These are phyloP conservation scores for Chaenocephalus aceratus DNA, from an alignment of 2,113 vertebrate species.

Conservation along the genomic window DNA sequence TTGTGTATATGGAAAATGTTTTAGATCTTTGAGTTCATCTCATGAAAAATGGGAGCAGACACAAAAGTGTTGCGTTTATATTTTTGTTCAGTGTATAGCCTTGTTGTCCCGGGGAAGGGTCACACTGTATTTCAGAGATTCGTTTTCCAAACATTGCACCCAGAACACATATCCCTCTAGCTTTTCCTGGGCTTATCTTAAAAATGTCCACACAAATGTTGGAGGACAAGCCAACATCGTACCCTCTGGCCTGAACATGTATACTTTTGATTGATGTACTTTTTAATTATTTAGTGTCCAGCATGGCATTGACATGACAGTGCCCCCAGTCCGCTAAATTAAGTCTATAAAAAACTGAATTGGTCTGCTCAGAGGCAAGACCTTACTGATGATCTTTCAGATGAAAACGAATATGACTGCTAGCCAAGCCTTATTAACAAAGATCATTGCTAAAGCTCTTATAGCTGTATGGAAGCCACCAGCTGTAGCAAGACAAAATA, in stretches of 20 bases:
- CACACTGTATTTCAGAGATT: not conserved
- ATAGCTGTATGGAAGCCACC: conserved; percentile 1
- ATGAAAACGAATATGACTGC: not conserved
- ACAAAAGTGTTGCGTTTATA: too few species aligned
- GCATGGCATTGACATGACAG: not conserved
- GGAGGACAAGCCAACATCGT: not conserved
- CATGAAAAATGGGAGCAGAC: too few species aligned
- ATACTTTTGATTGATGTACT: not conserved
- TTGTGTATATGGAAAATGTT: too few species aligned
- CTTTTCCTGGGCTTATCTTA: not conserved
- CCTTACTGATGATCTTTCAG: not conserved
- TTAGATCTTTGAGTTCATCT: too few species aligned
- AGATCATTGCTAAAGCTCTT: not conserved
- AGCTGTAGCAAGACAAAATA: not conserved
- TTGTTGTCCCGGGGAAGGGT: not conserved
- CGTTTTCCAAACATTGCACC: not conserved
- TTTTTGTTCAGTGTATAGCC: not conserved
- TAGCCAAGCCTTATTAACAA: not conserved
- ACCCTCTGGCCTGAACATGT: not conserved
- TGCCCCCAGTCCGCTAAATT: not conserved
- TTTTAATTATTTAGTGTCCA: not conserved
- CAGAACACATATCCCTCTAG: not conserved
- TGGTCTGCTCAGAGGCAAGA: not conserved
- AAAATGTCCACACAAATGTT: not conserved
- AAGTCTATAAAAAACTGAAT: not conserved